Base-by-base conservation (phyloP, 1,140 invertebrate genomes). In the Eupristina koningsbergeri region DNA sequence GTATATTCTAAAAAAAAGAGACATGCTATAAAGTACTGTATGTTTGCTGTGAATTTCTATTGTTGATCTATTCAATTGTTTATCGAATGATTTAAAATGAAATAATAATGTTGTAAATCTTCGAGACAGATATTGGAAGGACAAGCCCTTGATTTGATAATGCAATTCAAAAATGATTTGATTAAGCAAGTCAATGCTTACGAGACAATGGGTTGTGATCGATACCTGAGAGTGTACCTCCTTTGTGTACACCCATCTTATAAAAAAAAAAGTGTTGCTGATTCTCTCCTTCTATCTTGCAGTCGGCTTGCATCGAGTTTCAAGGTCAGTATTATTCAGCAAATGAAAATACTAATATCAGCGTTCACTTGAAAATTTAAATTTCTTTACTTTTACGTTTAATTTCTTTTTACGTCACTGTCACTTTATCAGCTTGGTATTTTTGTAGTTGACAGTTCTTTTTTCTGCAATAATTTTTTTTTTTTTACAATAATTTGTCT, bases 211-310 rank as follows among this genome's bases (percentile, higher is more conserved):
- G 86, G 88, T 0, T 85, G 85, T 22, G 89, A 91, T 0, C 69
- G 69, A 0, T 92, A 91, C 85, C 85, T 93, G 11, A 85, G 89
- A 15, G 86, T 91, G 39, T 89, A 92, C 73, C 50, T 92, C 31
- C 53, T 93, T 0, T 92, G 90, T 80, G 88, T 93, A 26, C 90
- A 91, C 84, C 90, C 92, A 0, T 90, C 91, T 29, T 93, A 92
- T 86, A 87, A 88, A 58, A 83, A 84, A 6, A 89, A 87, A 87
- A 87, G 84, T 15, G 86, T 95, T 75, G 93, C 88, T 5, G 89
- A 88, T 34, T 91, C 93, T 29, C 87, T 95, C 80, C 86, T 94
- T 45, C 89, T 91, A 45, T 88, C 91, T 36, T 93, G 92, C 19
- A 86, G 93, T 26, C 86, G 90, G 26, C 88, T 93, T 11, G 93